These are phyloP conservation scores for Phalacrocorax carbo DNA, from an alignment of 2,113 vertebrate genomes.

Conservation along the genomic window DNA sequence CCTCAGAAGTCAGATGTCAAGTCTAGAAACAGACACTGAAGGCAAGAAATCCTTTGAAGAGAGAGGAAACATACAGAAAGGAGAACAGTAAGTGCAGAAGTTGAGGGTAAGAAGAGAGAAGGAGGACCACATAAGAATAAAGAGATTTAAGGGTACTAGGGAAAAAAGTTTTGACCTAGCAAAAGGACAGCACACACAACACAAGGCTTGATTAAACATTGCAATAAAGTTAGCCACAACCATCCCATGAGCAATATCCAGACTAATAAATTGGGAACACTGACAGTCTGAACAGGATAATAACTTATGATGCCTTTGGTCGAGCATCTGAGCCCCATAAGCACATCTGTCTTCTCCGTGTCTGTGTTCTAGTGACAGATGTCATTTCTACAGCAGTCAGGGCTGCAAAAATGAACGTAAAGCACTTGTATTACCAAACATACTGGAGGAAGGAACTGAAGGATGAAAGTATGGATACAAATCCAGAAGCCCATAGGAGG, in stretches of 20 bases:
- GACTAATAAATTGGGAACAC: neutral
- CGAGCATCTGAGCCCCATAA: neutral
- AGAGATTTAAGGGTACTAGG: neutral
- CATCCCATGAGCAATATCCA: neutral
- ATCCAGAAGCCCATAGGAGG: neutral
- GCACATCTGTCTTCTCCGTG: neutral
- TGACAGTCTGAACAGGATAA: neutral
- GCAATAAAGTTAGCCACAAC: neutral
- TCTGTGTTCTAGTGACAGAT: neutral
- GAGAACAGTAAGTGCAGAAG: neutral
- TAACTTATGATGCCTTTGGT: neutral
- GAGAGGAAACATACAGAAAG: neutral
- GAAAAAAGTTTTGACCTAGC: neutral
- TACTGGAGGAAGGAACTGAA: neutral
- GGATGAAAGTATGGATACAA: neutral
- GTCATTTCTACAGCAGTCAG: neutral
- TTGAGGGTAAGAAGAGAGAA: neutral
- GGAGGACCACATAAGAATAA: neutral
- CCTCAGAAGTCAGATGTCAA: neutral
- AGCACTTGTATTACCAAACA: neutral
- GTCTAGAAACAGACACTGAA: neutral
- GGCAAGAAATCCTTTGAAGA: neutral
- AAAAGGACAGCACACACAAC: neutral
- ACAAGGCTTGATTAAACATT: neutral
- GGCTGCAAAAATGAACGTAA: neutral